phyloP scores from a whole-genome alignment of 2,797 vertebrate species.

The Amphiprion clarkii region DNA sequence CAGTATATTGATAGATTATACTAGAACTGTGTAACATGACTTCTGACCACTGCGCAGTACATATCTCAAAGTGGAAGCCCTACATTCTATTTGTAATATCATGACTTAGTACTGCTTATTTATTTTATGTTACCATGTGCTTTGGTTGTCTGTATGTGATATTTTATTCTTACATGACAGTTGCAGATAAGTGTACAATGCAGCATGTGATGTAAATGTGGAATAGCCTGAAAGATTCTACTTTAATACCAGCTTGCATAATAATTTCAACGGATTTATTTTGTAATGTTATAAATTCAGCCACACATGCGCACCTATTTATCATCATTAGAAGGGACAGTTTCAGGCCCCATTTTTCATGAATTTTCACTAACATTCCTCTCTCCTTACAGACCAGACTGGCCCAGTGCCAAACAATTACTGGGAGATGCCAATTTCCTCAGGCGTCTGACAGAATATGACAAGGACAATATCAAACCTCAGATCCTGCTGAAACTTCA shows the following conservation, averaged over 20 bases:
- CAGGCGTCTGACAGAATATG: slow-evolving; percentile 86
- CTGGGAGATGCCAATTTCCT: slow-evolving; percentile 89
- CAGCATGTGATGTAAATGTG: neutral
- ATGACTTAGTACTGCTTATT: neutral
- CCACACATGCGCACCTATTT: neutral
- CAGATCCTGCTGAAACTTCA: slow-evolving; percentile 87
- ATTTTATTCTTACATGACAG: neutral
- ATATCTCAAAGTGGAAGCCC: neutral
- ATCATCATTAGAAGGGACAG: neutral
- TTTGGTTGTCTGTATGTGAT: neutral
- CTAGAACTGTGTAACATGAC: neutral
- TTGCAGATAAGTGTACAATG: neutral
- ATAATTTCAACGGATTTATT: slow-evolving; percentile 5
- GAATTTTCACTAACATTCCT: slow-evolving; percentile 7
- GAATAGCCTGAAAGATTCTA: neutral
- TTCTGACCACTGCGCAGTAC: neutral
- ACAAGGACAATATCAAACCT: slow-evolving; percentile 90
- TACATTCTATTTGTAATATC: neutral
- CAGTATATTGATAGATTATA: neutral
- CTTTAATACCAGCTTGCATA: neutral
- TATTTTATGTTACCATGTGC: neutral
- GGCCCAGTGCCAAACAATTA: slow-evolving; percentile 88
- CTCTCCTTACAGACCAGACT: slow-evolving; percentile 84
- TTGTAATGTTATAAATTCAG: neutral
- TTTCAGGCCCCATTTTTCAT: neutral